Percentiles rank a stretch among this genome's conserved stretches.
These are phyloP conservation scores for Dromaius novaehollandiae DNA, from an alignment of 2,113 vertebrate species.

Conservation along the genomic window DNA sequence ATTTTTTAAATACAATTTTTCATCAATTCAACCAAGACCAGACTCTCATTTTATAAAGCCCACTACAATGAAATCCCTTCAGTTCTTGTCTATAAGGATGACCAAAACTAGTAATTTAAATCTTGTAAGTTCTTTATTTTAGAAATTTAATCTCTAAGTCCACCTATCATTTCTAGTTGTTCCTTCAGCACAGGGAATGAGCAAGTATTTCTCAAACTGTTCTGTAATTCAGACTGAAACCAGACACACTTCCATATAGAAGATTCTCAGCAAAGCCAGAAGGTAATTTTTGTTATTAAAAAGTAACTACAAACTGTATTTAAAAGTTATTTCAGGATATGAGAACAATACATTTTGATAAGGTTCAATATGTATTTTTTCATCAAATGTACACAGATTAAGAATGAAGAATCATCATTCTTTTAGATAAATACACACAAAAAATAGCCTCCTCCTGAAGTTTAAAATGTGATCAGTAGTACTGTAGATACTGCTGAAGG, in stretches of 20 bases:
- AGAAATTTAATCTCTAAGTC: not conserved
- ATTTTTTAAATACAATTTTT: not conserved
- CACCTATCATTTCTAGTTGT: not conserved
- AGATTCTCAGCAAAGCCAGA: not conserved
- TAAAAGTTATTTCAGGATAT: not conserved
- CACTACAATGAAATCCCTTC: not conserved
- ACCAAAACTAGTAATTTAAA: not conserved
- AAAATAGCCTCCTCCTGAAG: not conserved
- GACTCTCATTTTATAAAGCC: not conserved
- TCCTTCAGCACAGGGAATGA: not conserved
- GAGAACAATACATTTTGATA: not conserved
- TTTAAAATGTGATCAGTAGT: not conserved
- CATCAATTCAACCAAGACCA: not conserved
- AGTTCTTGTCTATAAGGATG: not conserved
- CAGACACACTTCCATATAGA: not conserved
- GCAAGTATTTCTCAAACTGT: not conserved
- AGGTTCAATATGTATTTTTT: not conserved
- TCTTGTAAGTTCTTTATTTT: not conserved
- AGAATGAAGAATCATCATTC: not conserved
- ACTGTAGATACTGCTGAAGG: accelerated
- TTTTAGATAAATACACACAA: not conserved
- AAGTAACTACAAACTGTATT: not conserved
- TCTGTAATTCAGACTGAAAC: not conserved
- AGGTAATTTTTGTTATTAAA: not conserved
- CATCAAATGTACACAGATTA: not conserved